phyloP scores from a whole-genome alignment of 2,797 vertebrate genomes.

The Australoheros facetus region DNA sequence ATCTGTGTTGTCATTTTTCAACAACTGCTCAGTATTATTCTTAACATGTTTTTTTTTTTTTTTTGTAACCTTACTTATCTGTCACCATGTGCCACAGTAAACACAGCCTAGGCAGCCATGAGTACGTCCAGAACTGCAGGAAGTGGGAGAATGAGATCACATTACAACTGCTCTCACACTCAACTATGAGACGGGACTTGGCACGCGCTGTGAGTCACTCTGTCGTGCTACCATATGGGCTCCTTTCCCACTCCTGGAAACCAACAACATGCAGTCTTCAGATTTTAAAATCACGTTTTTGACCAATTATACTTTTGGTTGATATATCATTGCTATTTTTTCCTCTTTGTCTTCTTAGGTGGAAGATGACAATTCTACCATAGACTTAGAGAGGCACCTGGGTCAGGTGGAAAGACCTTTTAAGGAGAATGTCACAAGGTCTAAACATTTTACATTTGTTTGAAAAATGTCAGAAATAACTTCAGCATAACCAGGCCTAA shows the following conservation, averaged over 20 bases:
- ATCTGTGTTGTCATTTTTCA: background rate
- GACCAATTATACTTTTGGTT: background rate
- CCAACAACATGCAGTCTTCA: background rate
- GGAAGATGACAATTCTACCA: slow-evolving; percentile 86
- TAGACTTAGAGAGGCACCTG: slow-evolving; percentile 89
- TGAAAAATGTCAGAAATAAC: background rate
- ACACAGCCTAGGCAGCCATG: slow-evolving; percentile 94
- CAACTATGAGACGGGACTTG: slow-evolving; percentile 87
- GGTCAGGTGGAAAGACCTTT: slow-evolving; percentile 90
- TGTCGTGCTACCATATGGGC: background rate
- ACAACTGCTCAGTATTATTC: background rate
- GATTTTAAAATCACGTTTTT: background rate
- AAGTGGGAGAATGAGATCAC: slow-evolving; percentile 97
- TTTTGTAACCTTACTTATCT: slow-evolving; percentile 13
- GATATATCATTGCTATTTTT: slow-evolving; percentile 1
- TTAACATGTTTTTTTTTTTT: background rate
- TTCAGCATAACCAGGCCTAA: background rate
- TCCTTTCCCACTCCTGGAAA: slow-evolving; percentile 8
- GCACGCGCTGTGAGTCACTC: slow-evolving; percentile 88
- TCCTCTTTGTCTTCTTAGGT: slow-evolving; percentile 71
- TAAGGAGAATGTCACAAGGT: slow-evolving; percentile 93
- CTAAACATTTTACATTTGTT: slow-evolving; percentile 10
- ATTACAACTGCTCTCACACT: slow-evolving; percentile 88
- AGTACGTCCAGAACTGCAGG: slow-evolving; percentile 96
- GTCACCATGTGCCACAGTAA: slow-evolving; percentile 80